Conservation (phyloP, 2,888 invertebrate genomes). For the Baccha elongata region DNA sequence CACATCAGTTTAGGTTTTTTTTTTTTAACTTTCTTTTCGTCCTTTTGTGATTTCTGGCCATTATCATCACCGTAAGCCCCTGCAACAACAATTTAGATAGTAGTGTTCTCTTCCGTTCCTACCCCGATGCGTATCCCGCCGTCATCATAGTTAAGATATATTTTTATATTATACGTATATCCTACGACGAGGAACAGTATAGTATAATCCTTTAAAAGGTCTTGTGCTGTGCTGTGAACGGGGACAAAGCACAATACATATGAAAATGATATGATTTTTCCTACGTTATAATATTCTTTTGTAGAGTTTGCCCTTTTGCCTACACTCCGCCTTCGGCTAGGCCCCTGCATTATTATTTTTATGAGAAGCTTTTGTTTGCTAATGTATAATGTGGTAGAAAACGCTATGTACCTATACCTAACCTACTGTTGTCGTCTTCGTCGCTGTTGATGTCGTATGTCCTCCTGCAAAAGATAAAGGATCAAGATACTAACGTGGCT, state of each 20-base stretch:
- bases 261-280: slow-evolving; percentile 70
- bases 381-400: slow-evolving; percentile 43
- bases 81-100: slow-evolving; percentile 67
- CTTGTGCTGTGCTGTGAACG: slow-evolving; percentile 36
- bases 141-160: not conserved
- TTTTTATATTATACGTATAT: not conserved
- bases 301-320: slow-evolving; percentile 46
- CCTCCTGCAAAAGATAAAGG: slow-evolving; percentile 53
- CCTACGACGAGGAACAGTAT: slow-evolving; percentile 28
- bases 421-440: not conserved
- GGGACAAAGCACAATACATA: slow-evolving; percentile 53
- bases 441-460: slow-evolving; percentile 13
- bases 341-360: slow-evolving; percentile 65
- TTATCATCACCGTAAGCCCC: slow-evolving; percentile 62
- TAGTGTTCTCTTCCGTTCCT: slow-evolving; percentile 38
- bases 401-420: not conserved
- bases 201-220: slow-evolving; percentile 66
- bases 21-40: not conserved
- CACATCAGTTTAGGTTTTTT: slow-evolving; percentile 51
- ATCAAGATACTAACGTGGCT: slow-evolving; percentile 60
- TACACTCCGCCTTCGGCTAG: slow-evolving; percentile 31
- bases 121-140: not conserved
- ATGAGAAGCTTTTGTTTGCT: slow-evolving; percentile 62
- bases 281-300: slow-evolving; percentile 64
- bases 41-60: slow-evolving; percentile 48